Conservation (phyloP, 2,113 vertebrate species). For the Phylloscopus whistleri region DNA sequence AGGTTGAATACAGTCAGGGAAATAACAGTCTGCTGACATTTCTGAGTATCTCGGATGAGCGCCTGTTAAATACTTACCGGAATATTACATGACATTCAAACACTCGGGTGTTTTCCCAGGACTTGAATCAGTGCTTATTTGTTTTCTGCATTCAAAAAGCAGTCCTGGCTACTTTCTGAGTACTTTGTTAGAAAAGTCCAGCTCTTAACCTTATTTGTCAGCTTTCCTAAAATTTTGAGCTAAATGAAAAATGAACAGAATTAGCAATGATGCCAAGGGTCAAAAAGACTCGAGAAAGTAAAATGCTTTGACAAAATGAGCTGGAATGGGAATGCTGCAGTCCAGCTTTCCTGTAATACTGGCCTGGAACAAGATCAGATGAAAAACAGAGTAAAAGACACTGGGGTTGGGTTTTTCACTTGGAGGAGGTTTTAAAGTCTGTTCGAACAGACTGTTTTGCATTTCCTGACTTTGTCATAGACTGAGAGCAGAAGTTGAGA, state of each 20-base stretch:
- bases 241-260: not conserved
- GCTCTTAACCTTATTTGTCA: not conserved
- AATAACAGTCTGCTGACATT: not conserved
- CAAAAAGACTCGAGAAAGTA: not conserved
- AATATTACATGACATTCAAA: not conserved
- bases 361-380: not conserved
- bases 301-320: not conserved
- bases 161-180: not conserved
- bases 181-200: not conserved
- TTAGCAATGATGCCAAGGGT: not conserved
- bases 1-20: not conserved
- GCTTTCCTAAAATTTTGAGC: not conserved
- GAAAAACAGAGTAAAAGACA: not conserved
- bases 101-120: not conserved
- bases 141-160: not conserved
- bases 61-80: not conserved
- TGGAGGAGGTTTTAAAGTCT: not conserved
- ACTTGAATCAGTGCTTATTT: not conserved
- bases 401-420: rapidly evolving
- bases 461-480: not conserved
- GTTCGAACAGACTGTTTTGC: not conserved
- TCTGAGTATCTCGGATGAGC: constrained; percentile 1
- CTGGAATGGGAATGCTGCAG: not conserved
- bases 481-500: not conserved
- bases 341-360: not conserved